Evolutionary conservation across 1,140 invertebrate genomes (phyloP).

Genomic region (Yoshiicerus persimilis): DNA sequence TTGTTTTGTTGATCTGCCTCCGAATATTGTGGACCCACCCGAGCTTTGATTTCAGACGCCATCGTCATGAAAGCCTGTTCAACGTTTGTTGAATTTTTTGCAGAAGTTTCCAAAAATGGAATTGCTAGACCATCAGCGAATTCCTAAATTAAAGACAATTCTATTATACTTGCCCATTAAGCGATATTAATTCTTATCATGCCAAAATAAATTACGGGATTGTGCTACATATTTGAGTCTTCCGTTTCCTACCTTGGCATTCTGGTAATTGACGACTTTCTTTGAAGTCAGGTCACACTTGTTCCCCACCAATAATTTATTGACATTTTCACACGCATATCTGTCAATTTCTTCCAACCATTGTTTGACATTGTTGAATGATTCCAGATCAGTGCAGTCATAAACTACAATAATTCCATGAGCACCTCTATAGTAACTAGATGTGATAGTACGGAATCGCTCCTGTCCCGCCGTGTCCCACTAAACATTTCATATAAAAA

Average conservation of each 20-base stretch:
- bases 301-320: constrained; percentile 97
- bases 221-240: too few relatives aligned
- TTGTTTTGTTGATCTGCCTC: constrained; percentile 71
- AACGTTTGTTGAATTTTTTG: constrained; percentile 95
- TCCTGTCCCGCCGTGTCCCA: constrained; percentile 99
- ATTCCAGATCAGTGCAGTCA: constrained; percentile 98
- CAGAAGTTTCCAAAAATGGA: constrained; percentile 97
- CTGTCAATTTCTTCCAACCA: constrained; percentile 98
- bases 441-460: constrained; percentile 96
- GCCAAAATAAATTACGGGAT: too few relatives aligned
- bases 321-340: constrained; percentile 98
- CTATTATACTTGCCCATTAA: neutral
- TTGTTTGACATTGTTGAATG: constrained; percentile 96
- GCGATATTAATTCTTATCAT: too few relatives aligned
- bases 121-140: constrained; percentile 97
- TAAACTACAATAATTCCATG: constrained; percentile 99
- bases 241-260: constrained; percentile 87
- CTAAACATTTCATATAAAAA: constrained; percentile 60
- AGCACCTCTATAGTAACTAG: constrained; percentile 96
- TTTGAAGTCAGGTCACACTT: constrained; percentile 95
- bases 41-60: constrained; percentile 94
- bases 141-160: constrained; percentile 65
- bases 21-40: constrained; percentile 84
- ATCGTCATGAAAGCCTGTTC: constrained; percentile 99
- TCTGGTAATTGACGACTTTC: constrained; percentile 91